These are phyloP conservation scores for Tipula lateralis DNA, from an alignment of 2,888 invertebrate genomes.

Conservation along the genomic window DNA sequence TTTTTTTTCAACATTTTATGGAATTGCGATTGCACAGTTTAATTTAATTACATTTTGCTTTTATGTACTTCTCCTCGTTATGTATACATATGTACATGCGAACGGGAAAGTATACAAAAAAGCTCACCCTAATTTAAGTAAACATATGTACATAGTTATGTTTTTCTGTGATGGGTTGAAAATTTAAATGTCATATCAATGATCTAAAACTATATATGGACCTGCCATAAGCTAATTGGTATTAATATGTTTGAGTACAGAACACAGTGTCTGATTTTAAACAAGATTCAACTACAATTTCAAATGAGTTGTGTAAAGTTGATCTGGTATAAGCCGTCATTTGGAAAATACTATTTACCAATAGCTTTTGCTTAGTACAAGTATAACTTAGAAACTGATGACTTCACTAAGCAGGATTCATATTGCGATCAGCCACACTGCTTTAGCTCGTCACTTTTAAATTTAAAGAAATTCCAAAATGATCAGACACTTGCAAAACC, in stretches of 20 bases:
- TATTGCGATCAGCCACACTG: too few relatives aligned
- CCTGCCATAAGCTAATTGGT: background rate
- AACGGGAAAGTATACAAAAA: background rate
- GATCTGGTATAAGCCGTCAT: too few relatives aligned
- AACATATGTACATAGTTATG: background rate
- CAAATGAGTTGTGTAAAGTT: too few relatives aligned
- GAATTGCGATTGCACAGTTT: background rate
- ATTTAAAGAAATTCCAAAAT: too few relatives aligned
- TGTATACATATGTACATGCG: background rate
- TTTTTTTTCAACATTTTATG: background rate
- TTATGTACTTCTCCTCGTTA: background rate
- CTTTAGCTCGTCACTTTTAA: too few relatives aligned
- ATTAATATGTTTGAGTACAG: background rate
- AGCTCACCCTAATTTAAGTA: background rate
- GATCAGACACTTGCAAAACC: too few relatives aligned
- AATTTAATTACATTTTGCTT: background rate
- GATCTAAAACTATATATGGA: background rate
- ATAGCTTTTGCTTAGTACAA: too few relatives aligned
- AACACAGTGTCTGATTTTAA: too few relatives aligned
- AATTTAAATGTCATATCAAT: background rate
- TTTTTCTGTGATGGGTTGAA: background rate
- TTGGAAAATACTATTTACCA: too few relatives aligned
- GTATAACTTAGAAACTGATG: too few relatives aligned
- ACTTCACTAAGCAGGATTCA: too few relatives aligned
- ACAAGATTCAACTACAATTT: too few relatives aligned